Base-by-base conservation (phyloP, 2,797 vertebrate genomes). In the Epinephelus awoara region DNA sequence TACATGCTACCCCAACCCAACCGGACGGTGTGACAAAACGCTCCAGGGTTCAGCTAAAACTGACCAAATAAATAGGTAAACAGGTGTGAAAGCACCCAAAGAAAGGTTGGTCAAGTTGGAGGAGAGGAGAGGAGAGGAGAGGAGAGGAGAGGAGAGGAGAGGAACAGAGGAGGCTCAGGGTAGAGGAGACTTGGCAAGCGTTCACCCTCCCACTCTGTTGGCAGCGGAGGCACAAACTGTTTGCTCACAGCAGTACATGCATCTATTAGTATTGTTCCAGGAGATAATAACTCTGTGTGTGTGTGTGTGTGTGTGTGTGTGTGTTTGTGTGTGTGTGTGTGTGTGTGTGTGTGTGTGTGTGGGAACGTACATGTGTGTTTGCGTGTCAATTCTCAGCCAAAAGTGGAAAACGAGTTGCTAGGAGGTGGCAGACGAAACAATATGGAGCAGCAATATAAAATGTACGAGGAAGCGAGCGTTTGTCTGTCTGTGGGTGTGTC, bases 221-320 rank as follows among this genome's bases (percentile, higher is more conserved):
- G 94, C 95, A 94, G 68, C 57, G 59, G 68, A 71, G 86, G 38
- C 71, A 81, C 86, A 88, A 91, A 89, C 90, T 87, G 93, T 92
- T 94, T 93, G 90, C 91, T 94, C 92, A 88, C 93, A 92, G 91
- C 92, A 89, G 87, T 91, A 92, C 92, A 92, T 86, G 89, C 89
- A 89, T 88, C 89, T 83, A 92, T 95, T 94, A 94, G 92, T 84
- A 93, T 93, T 93, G 93, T 93, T 94, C 93, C 92, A 91, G 88
- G 86, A 93, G 88, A 92, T 91, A 93, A 92, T 91, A 93, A 91
- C 87, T 79, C 14, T 17, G 83, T 79, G 81, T 84, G 82, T 34
- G 29, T 34, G 29, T 34, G 29, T 7, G 29, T 34, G 29, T 7
- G 29, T 7, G 29, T 34, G 29, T 34, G 29, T 40, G 29, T 34